These are phyloP conservation scores for Mechanitis mazaeus DNA, from an alignment of 2,888 invertebrate species.

Conservation along the genomic window DNA sequence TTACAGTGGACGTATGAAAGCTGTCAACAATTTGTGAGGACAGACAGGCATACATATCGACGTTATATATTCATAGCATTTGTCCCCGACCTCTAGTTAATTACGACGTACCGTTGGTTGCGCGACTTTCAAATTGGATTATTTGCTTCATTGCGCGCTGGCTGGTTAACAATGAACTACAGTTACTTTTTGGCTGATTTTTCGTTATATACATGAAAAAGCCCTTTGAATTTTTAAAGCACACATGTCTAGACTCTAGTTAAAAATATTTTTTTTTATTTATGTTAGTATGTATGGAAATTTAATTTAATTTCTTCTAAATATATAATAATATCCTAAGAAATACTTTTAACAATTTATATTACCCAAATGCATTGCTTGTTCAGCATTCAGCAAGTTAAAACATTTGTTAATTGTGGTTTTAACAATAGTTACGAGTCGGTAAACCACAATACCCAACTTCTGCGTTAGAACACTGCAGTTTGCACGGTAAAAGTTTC, in stretches of 20 bases:
- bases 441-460: conserved; percentile 24
- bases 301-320: too few species aligned
- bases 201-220: conserved; percentile 3
- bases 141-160: conserved; percentile 42
- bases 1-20: conserved; percentile 6
- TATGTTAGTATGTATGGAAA: too few species aligned
- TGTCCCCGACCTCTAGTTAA: conserved; percentile 54
- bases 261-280: too few species aligned
- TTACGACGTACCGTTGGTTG: conserved; percentile 46
- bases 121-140: conserved; percentile 63
- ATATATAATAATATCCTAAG: background rate
- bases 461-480: conserved; percentile 23
- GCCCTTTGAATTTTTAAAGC: conserved; percentile 6
- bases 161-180: conserved; percentile 21
- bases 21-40: conserved; percentile 32
- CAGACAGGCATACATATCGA: conserved; percentile 33
- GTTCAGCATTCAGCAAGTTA: background rate
- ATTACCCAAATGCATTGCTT: background rate
- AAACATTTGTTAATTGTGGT: conserved; percentile 3
- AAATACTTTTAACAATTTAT: background rate
- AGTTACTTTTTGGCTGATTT: conserved; percentile 7
- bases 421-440: conserved; percentile 11
- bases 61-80: conserved; percentile 58
- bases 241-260: too few species aligned
- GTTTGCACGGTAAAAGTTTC: conserved; percentile 25